Percentiles rank a stretch among this genome's conserved stretches.
These are phyloP conservation scores for Aplysia californica DNA, from an alignment of 1,140 invertebrate genomes.

Conservation along the genomic window DNA sequence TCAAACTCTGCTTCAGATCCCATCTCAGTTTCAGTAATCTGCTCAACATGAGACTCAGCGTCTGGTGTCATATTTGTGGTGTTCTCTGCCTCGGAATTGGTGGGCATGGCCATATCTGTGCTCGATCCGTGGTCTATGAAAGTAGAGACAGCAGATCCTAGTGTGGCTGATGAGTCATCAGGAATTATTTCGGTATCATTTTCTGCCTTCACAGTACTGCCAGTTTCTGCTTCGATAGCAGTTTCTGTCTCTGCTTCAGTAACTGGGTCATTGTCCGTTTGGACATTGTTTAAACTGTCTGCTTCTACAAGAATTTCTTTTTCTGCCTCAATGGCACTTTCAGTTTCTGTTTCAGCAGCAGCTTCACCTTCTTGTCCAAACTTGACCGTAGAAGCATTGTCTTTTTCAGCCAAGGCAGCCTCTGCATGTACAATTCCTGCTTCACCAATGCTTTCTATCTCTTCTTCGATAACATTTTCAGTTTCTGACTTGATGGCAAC, in stretches of 20 bases:
- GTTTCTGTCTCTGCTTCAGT: not conserved
- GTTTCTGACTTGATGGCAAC: not conserved
- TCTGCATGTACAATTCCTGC: not conserved
- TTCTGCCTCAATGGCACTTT: not conserved
- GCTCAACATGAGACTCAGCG: too few relatives aligned
- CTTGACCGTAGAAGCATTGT: too few relatives aligned
- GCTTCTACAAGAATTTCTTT: not conserved
- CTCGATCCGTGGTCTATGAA: too few relatives aligned
- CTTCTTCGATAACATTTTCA: not conserved
- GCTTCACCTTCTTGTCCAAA: too few relatives aligned
- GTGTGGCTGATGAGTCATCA: too few relatives aligned
- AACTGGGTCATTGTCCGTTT: not conserved
- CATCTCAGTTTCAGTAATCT: too few relatives aligned
- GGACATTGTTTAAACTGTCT: not conserved
- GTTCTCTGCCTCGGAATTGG: too few relatives aligned
- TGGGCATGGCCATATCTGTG: too few relatives aligned
- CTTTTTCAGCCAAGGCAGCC: too few relatives aligned
- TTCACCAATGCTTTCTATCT: not conserved
- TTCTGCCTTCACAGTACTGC: not conserved
- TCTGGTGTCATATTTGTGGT: too few relatives aligned
- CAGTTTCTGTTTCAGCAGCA: not conserved
- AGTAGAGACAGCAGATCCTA: too few relatives aligned
- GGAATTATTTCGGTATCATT: not conserved
- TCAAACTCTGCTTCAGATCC: slow-evolving; percentile 11
- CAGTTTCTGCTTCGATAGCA: not conserved